Base-by-base conservation (phyloP, 2,797 vertebrate genomes). In the Nasua narica region DNA sequence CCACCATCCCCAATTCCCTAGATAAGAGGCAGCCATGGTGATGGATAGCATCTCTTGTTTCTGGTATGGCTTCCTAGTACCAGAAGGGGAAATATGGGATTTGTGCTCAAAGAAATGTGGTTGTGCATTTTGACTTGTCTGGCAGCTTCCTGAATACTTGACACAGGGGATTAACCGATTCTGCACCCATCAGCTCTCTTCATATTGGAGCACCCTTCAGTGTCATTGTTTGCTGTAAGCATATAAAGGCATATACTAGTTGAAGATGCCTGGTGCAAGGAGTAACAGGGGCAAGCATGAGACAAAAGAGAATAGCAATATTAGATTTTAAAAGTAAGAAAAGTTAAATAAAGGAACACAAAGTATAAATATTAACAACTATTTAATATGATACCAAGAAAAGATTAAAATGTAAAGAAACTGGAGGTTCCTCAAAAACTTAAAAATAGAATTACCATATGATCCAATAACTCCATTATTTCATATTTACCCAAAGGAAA, bases 341-440 rank as follows among this genome's bases (percentile, higher is more conserved):
- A 67, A 91, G 15, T 82, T 43, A 91, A 94, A 96, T 84, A 95
- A 79, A 91, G 69, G 19, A 86, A 92, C 37, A 92, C 15, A 92
- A 77, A 89, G 14, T 40, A 1, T 79, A 86, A 52, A 15, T 79
- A 86, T 92, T 77, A 95, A 54, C n/a, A 92, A 77, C 46, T 56
- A 92, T 67, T 86, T 88, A 88, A 74, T 69, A 79, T 72, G 70
- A 93, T 50, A n/a, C 6, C 46, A 91, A 85, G 70, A n/a, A 67
- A 52, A 58, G 12, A n/a, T 77, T 74, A 52, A 77, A n/a, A 52
- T n/a, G 4, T 77, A 77, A 50, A 52, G 74, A 52, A 77, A 46
- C 40, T 74, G 40, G 14, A 74, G 27, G 40, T 46, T 74, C 25
- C 15, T 74, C 40, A 74, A 46, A 74, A 40, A 3, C 40, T 40